Evolutionary conservation across 2,888 invertebrate species (phyloP), one percentile per base, ranked within the genome.

Genomic region (Bugulina stolonifera): DNA sequence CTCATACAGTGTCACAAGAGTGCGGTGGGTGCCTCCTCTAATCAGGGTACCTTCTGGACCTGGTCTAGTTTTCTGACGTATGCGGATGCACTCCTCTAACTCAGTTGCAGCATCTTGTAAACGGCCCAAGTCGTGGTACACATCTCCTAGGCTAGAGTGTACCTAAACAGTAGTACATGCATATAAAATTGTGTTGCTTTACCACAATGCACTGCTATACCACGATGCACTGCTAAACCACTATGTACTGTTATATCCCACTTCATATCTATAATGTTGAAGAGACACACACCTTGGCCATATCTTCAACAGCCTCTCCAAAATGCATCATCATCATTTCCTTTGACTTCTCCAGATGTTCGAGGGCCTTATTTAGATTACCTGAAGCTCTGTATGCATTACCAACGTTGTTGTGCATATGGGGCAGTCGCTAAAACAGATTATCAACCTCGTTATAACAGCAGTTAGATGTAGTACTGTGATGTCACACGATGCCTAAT

Each of bases 341-440:
- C 27, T 64, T 64, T 14, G 64, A 22, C 64, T 32, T 64, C 32
- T 64, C 64, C 18, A 64, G 34, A 32, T 64, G 64, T 10, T 32
- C 27, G 3, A 22, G 10, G 3, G 64, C 64, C 32, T 64, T 27
- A 32, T 64, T 64, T 10, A 32, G 34, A 14, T 64, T 64, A 32
- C 32, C 32, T 14, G 34, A 22, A 64, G 22, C 27, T n/a, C 64
- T 27, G 32, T 64, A 64, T 22, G 64, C 64, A 32, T 64, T 64
- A 32, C 64, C 64, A 64, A 64, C 64, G 32, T 64, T 64, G 64
- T 64, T 64, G 64, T 64, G 64, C 64, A 64, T 64, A 27, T 64
- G 64, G 5, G 64, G 64, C 32, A 64, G 64, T 64, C 64, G 25
- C 64, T 64, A n/a, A 5, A 57, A 57, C 18, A 52, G n/a, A n/a